phyloP scores from a whole-genome alignment of 1,140 invertebrate genomes.

The Bombus sylvicola region DNA sequence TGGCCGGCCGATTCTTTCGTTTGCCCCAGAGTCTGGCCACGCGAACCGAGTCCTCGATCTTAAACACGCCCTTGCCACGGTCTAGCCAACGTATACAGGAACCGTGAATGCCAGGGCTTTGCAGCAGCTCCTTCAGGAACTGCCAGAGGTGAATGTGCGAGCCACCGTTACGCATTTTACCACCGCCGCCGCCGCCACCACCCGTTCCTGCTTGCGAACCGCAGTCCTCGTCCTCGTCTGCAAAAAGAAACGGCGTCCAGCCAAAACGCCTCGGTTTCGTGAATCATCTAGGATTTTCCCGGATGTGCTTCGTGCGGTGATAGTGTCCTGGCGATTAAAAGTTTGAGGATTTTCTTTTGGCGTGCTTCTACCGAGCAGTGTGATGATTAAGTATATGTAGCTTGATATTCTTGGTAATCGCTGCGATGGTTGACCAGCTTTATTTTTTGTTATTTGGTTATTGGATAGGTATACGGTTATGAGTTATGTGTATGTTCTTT shows the following conservation, averaged over 20 bases:
- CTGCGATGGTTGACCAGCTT: not conserved
- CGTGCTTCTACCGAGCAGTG: not conserved
- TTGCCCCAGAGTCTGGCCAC: slow-evolving; percentile 98
- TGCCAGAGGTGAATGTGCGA: slow-evolving; percentile 99
- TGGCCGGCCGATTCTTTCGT: slow-evolving; percentile 98
- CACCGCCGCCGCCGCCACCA: slow-evolving; percentile 68
- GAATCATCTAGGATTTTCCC: not conserved
- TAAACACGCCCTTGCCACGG: slow-evolving; percentile 96
- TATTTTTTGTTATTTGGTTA: not conserved
- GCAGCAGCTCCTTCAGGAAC: slow-evolving; percentile 97
- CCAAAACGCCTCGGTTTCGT: slow-evolving; percentile 5
- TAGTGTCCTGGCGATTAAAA: not conserved
- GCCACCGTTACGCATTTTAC: slow-evolving; percentile 85
- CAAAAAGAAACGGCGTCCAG: slow-evolving; percentile 37
- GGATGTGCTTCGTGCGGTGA: not conserved
- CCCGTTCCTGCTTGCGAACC: slow-evolving; percentile 46
- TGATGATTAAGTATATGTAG: not conserved
- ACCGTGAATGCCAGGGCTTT: slow-evolving; percentile 92
- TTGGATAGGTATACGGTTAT: not conserved
- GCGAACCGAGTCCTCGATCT: slow-evolving; percentile 98
- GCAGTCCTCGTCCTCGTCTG: slow-evolving; percentile 85
- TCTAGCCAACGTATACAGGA: slow-evolving; percentile 98
- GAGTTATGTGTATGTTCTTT: not conserved
- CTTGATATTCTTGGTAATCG: not conserved
- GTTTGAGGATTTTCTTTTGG: not conserved